A percentile compares a stretch with the other conserved stretches of the same genome.
Conservation (phyloP, 2,113 vertebrate genomes). For the Oceanodroma tethys region DNA sequence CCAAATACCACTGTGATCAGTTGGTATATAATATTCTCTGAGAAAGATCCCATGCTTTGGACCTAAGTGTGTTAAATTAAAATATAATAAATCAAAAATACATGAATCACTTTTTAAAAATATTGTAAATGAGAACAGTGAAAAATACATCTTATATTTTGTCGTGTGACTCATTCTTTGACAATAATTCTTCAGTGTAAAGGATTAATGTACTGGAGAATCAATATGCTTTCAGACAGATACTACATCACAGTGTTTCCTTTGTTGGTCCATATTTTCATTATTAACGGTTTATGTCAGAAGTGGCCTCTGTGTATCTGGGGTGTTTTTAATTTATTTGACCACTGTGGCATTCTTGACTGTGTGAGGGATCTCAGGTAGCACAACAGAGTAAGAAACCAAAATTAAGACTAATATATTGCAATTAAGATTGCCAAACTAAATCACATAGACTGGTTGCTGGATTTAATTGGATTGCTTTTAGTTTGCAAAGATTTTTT, state of each 20-base stretch:
- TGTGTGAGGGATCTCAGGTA: slow-evolving; percentile 4
- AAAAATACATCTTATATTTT: slow-evolving; percentile 52
- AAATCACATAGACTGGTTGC: not conserved
- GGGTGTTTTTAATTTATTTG: slow-evolving; percentile 59
- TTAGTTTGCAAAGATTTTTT: not conserved
- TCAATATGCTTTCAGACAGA: slow-evolving; percentile 72
- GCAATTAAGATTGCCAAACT: not conserved
- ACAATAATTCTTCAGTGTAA: slow-evolving; percentile 69
- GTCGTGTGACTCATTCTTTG: slow-evolving; percentile 63
- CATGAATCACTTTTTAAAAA: not conserved
- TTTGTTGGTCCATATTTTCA: slow-evolving; percentile 62
- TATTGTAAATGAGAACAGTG: slow-evolving; percentile 2
- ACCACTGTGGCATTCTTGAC: slow-evolving; percentile 23
- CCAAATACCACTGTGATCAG: not conserved
- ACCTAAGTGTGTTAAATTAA: not conserved
- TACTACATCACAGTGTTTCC: slow-evolving; percentile 58
- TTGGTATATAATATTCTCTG: not conserved
- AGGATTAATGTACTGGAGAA: slow-evolving; percentile 70
- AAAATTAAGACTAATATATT: not conserved
- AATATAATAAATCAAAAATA: not conserved
- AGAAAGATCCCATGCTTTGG: not conserved
- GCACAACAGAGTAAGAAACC: not conserved
- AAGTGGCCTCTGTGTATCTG: not conserved
- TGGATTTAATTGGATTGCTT: not conserved
- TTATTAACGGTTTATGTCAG: slow-evolving; percentile 69